phyloP scores from a whole-genome alignment of 1,140 invertebrate genomes.

The Anastrepha obliqua region DNA sequence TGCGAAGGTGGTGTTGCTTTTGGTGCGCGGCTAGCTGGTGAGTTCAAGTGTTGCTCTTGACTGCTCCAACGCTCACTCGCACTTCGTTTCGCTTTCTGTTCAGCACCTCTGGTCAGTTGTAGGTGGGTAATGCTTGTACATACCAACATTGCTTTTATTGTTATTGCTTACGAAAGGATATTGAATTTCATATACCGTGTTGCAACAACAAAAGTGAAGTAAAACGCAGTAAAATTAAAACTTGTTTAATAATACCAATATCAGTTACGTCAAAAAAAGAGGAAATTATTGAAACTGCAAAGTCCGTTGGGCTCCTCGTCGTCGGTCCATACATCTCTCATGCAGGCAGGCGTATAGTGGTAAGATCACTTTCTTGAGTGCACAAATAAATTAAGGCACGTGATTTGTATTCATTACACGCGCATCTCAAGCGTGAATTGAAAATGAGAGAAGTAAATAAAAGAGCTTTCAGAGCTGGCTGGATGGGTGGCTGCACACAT shows the following conservation, averaged over 20 bases:
- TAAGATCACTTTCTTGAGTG: conserved; percentile 35
- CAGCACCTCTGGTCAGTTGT: background rate
- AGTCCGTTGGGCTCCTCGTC: background rate
- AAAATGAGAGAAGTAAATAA: background rate
- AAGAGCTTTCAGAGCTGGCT: background rate
- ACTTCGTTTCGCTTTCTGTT: background rate
- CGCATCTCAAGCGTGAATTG: background rate
- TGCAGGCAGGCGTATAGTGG: background rate
- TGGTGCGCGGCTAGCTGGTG: background rate
- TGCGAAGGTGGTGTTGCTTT: conserved; percentile 9
- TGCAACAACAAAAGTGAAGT: background rate
- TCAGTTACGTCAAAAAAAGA: conserved; percentile 3
- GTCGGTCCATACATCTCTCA: background rate
- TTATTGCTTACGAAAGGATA: conserved; percentile 15
- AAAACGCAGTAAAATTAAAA: conserved; percentile 5
- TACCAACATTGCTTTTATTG: background rate
- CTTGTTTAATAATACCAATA: conserved; percentile 1
- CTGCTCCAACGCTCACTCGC: conserved; percentile 15
- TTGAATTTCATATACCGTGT: conserved; percentile 16
- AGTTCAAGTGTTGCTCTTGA: conserved; percentile 41
- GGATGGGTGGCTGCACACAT: too few species aligned
- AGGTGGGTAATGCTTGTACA: background rate
- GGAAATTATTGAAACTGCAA: background rate
- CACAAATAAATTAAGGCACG: conserved; percentile 49
- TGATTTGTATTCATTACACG: conserved; percentile 55